phyloP scores from a whole-genome alignment of 2,888 invertebrate genomes.

The Cantharis nigra region DNA sequence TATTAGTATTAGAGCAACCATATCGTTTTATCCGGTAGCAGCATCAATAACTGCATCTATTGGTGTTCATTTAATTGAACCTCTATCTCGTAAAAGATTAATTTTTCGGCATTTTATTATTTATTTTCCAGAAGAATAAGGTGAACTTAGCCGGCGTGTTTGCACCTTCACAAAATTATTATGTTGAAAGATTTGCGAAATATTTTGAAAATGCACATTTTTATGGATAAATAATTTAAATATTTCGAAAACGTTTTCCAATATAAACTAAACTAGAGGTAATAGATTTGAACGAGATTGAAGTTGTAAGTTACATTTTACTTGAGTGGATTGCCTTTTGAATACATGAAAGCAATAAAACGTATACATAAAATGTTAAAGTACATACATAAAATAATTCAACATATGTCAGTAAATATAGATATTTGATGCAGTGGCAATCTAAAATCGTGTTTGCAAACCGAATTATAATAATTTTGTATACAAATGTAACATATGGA shows the following conservation, averaged over 20 bases:
- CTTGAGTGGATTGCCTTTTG: constrained; percentile 3
- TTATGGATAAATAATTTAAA: not conserved
- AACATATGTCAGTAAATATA: constrained; percentile 4
- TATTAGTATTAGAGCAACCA: not conserved
- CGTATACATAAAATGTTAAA: not conserved
- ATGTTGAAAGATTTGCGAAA: not conserved
- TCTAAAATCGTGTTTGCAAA: constrained; percentile 21
- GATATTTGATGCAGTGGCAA: constrained; percentile 6
- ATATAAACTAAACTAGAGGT: constrained; percentile 1
- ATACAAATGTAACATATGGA: constrained; percentile 29
- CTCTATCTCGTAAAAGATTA: not conserved
- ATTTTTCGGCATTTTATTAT: not conserved
- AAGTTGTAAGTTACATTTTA: constrained; percentile 4
- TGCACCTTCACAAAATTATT: not conserved
- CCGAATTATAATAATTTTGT: constrained; percentile 26
- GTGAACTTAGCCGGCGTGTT: not conserved
- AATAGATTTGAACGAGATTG: constrained; percentile 3
- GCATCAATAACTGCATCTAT: not conserved
- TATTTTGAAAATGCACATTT: not conserved
- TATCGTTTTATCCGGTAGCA: not conserved
- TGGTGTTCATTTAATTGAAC: not conserved
- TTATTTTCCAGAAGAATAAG: not conserved
- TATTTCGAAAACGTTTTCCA: not conserved
- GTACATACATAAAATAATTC: constrained; percentile 6
- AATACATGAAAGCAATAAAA: not conserved